Evolutionary conservation across 2,113 vertebrate genomes (phyloP).

Genomic region (Paramormyrops kingsleyae): DNA sequence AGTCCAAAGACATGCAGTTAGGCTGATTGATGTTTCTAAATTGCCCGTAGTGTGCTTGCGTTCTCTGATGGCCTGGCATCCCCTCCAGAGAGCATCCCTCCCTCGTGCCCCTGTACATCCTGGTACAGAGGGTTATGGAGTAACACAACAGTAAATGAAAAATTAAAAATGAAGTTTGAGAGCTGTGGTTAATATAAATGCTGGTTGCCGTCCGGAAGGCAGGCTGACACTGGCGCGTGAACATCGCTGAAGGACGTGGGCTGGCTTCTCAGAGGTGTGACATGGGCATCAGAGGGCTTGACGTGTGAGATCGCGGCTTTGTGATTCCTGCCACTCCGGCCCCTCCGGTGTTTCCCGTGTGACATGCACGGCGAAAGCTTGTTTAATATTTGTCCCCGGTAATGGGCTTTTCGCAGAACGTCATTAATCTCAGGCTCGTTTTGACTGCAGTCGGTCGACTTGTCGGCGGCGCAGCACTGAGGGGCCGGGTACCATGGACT

Average conservation of each 20-base stretch:
- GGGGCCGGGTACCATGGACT: background rate
- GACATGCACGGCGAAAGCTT: background rate
- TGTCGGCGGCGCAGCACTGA: background rate
- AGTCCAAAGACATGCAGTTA: background rate
- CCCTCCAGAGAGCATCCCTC: background rate
- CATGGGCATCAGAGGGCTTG: background rate
- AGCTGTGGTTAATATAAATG: background rate
- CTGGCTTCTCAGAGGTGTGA: background rate
- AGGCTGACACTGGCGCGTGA: background rate
- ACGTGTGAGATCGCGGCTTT: background rate
- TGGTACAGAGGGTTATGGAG: background rate
- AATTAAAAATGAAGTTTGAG: background rate
- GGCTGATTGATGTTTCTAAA: background rate
- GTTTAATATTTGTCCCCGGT: background rate
- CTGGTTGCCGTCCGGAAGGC: background rate
- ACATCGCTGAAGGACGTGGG: background rate
- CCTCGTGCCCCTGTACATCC: background rate
- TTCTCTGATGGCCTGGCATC: background rate
- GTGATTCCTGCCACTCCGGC: background rate
- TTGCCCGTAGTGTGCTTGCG: background rate
- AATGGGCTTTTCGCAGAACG: background rate
- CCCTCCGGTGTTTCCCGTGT: background rate
- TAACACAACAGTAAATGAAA: background rate
- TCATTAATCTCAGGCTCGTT: conserved; percentile 7
- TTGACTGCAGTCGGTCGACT: background rate